Evolutionary conservation across 2,113 vertebrate genomes (phyloP), one percentile per base, ranked within the genome.

Genomic region (Eptesicus fuscus): DNA sequence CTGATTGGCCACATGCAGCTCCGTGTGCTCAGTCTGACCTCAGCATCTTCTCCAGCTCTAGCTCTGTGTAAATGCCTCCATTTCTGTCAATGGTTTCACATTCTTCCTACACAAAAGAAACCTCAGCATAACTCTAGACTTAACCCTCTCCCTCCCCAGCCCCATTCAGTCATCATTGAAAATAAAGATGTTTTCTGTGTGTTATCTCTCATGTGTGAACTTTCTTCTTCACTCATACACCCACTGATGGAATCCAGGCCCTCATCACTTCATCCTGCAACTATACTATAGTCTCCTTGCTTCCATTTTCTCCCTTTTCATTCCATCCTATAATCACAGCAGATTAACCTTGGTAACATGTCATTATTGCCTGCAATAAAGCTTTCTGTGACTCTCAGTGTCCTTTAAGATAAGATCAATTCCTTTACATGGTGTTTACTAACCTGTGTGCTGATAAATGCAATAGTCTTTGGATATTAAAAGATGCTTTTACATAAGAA

Each of bases 131-230:
- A 70, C 10, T 1, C 1, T 17, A 22, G 17, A 56, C 32, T 22
- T 18, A 11, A 14, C 25, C 20, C 3, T 37, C 18, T 20, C 28
- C 67, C 12, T 80, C 22, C 8, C 17, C 28, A 37, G n/a, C 56
- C 70, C 74, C 69, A 23, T 37, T 59, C 56, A 4, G 2, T 65
- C 61, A 28, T 51, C 25, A 5, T 0, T 22, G n/a, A 90, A 47
- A 49, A n/a, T 2, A 20, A 73, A 67, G 49, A 1, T 47, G 47
- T 9, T 61, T 4, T 28, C 82, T 77, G 16, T 13, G 4, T 42
- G 37, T n/a, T 28, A 40, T 32, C 20, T 13, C 7, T 30, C 1
- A 0, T 0, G 17, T 10, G 37, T 20, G 44, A 63, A 3, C 42
- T n/a, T 28, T 17, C 25, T 40, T 30, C 67, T 8, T 59, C 11